Conservation (phyloP, 2,888 invertebrate genomes). For the Chirona hameri region DNA sequence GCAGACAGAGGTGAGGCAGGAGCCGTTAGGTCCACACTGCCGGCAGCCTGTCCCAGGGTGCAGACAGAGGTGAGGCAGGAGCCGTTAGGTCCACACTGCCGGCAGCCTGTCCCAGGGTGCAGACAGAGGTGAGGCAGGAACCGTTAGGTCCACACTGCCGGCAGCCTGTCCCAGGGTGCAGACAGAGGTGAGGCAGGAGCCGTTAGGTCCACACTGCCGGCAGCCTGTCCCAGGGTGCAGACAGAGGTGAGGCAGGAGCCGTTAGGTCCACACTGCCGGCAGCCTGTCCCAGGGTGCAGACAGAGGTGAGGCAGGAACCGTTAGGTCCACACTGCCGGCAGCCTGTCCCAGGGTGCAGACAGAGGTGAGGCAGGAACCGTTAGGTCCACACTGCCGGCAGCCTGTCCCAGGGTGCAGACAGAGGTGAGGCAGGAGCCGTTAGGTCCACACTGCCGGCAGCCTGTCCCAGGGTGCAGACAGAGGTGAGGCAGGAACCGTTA, state of each 20-base stretch:
- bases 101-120: slow-evolving; percentile 41
- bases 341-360: slow-evolving; percentile 40
- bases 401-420: slow-evolving; percentile 36
- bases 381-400: slow-evolving; percentile 38
- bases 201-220: neutral
- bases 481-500: too few species aligned
- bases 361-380: neutral
- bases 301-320: neutral
- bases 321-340: slow-evolving; percentile 30
- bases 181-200: neutral
- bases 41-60: slow-evolving; percentile 41
- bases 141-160: neutral
- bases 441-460: slow-evolving; percentile 41
- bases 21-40: neutral
- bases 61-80: too few species aligned
- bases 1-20: too few species aligned
- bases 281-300: slow-evolving; percentile 41
- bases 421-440: too few species aligned
- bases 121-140: too few species aligned
- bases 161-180: slow-evolving; percentile 41
- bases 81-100: neutral
- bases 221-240: slow-evolving; percentile 41
- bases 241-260: neutral
- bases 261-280: neutral
- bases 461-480: neutral